Percentiles rank a stretch among this genome's conserved stretches.
phyloP scores from a whole-genome alignment of 2,888 invertebrate genomes.

The Drosophila emarginata region DNA sequence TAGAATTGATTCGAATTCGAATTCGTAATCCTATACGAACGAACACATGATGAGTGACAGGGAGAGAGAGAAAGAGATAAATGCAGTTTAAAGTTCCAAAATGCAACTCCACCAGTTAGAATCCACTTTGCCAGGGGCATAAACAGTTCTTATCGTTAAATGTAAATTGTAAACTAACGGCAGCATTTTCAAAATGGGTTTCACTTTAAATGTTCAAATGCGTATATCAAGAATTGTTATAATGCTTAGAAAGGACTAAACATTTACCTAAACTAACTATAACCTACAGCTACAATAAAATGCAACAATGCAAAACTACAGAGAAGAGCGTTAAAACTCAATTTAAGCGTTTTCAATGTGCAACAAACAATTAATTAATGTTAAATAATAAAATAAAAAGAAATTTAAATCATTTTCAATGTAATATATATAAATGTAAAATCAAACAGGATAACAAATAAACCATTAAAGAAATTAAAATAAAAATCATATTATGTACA shows the following conservation, averaged over 20 bases:
- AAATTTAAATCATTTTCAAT: conserved; percentile 1
- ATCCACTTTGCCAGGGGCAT: not conserved
- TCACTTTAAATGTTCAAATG: conserved; percentile 66
- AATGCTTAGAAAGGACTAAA: conserved; percentile 2
- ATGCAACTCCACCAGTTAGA: not conserved
- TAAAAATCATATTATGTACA: not conserved
- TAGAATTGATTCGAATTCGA: not conserved
- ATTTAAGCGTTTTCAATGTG: conserved; percentile 37
- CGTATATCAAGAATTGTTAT: conserved; percentile 38
- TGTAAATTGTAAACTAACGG: conserved; percentile 62
- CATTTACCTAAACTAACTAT: conserved; percentile 33
- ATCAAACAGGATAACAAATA: conserved; percentile 4
- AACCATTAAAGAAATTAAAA: not conserved
- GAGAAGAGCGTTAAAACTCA: not conserved
- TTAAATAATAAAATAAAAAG: conserved; percentile 7
- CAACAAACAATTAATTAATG: conserved; percentile 16
- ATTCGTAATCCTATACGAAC: not conserved
- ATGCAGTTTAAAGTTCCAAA: not conserved
- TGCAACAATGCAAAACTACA: not conserved
- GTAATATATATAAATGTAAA: conserved; percentile 1
- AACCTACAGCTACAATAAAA: conserved; percentile 30
- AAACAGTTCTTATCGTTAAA: conserved; percentile 13
- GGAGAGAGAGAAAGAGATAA: not conserved
- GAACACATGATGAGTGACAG: not conserved
- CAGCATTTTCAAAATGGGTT: conserved; percentile 70